Evolutionary conservation across 1,140 invertebrate species (phyloP), one percentile per base, ranked within the genome.

Genomic region (Drosophila rufa): DNA sequence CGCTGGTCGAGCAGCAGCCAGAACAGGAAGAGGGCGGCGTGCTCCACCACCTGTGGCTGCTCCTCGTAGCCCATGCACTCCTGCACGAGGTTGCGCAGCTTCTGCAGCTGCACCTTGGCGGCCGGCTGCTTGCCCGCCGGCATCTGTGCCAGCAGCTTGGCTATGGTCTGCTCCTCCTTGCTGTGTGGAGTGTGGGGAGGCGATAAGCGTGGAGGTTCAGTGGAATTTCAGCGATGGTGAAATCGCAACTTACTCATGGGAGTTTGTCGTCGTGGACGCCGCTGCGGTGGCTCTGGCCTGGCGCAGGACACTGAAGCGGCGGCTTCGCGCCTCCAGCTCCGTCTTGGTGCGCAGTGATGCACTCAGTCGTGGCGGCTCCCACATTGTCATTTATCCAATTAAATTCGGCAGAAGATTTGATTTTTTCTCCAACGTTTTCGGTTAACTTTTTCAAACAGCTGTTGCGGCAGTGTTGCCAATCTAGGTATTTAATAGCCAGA

Each of bases 1-100:
- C 79, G 77, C 42, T 91, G 84, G 14, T 92, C 91, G 14, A 92
- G 62, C 36, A 92, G 56, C 51, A 92, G 64, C 91, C 91, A 92
- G 33, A 92, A 92, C 0, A 92, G 71, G 57, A 78, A 92, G 1
- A 92, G 64, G 0, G 91, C 57, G 1, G 91, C 91, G 75, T 92
- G 91, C 30, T 92, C 91, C 7, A 92, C 91, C 47, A 92, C 91
- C 61, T 92, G 69, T 46, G 91, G 91, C 73, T 92, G 79, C 58
- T 92, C 91, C 61, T 92, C 91, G 53, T 92, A 92, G 25, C 91
- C 91, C 91, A 92, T 91, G 53, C 81, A 91, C 57, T 92, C 91
- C 69, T 87, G 84, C 2, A 92, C 91, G 4, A 92, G 36, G 53
- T 91, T 92, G 9, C 91, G 82, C 46, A 92, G 60, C 43, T 92